Evolutionary conservation across 1,140 invertebrate genomes (phyloP).

Genomic region (Neelides sp.): DNA sequence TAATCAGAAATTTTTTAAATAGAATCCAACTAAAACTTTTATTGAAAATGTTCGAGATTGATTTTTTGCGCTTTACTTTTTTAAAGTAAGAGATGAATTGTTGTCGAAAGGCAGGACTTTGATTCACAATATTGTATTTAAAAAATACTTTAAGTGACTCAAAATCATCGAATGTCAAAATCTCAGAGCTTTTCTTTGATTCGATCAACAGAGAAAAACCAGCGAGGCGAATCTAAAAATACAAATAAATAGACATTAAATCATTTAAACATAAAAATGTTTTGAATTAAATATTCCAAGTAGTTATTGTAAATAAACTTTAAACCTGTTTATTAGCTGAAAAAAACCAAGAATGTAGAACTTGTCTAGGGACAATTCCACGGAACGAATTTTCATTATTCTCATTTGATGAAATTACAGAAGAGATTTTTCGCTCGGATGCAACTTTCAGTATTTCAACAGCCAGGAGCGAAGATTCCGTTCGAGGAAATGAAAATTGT

Average conservation of each 20-base stretch:
- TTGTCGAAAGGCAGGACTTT: slow-evolving; percentile 46
- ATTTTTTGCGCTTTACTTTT: slow-evolving; percentile 34
- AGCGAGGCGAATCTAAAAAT: slow-evolving; percentile 39
- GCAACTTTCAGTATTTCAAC: slow-evolving; percentile 25
- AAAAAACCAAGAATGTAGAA: slow-evolving; percentile 14
- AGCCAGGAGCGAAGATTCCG: slow-evolving; percentile 17
- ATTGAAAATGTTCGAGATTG: slow-evolving; percentile 34
- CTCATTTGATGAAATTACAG: background rate
- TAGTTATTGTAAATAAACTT: background rate
- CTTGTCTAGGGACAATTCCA: slow-evolving; percentile 12
- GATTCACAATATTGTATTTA: slow-evolving; percentile 54
- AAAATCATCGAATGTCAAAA: slow-evolving; percentile 48
- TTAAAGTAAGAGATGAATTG: slow-evolving; percentile 38
- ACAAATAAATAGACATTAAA: slow-evolving; percentile 15
- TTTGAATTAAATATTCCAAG: slow-evolving; percentile 1
- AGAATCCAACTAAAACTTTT: slow-evolving; percentile 35
- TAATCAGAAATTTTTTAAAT: slow-evolving; percentile 7
- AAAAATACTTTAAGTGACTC: slow-evolving; percentile 53
- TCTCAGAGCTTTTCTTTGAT: slow-evolving; percentile 58
- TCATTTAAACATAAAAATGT: too few species aligned
- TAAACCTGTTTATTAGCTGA: slow-evolving; percentile 13
- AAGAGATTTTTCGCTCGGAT: slow-evolving; percentile 11
- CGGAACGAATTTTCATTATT: slow-evolving; percentile 11
- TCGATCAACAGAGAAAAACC: slow-evolving; percentile 58
- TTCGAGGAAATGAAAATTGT: background rate